Evolutionary conservation across 2,797 vertebrate genomes (phyloP).

Genomic region (Alectoris magna): DNA sequence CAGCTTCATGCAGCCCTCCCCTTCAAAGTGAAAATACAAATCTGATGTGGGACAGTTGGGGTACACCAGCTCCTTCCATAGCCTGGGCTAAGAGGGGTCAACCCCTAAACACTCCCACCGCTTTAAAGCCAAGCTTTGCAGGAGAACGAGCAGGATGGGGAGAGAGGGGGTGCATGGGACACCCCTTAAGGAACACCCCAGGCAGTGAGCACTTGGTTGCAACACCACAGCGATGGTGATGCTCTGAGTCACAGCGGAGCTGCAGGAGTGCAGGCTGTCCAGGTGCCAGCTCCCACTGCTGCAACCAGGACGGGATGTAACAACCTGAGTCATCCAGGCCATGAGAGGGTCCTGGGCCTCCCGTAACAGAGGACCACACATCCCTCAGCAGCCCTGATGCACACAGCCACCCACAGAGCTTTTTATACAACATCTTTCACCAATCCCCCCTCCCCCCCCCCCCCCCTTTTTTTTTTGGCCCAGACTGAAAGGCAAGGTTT

Average conservation of each 20-base stretch:
- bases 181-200: too few relatives aligned
- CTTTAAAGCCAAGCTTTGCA: too few relatives aligned
- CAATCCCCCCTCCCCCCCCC: accelerated
- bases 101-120: too few relatives aligned
- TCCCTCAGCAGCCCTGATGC: accelerated
- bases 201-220: too few relatives aligned
- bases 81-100: background rate
- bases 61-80: accelerated
- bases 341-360: background rate
- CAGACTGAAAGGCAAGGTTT: background rate
- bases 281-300: too few relatives aligned
- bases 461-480: background rate
- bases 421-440: background rate
- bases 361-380: background rate
- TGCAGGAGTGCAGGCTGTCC: too few relatives aligned
- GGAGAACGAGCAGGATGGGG: too few relatives aligned
- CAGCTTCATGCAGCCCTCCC: background rate
- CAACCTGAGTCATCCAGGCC: too few relatives aligned
- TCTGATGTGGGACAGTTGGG: accelerated
- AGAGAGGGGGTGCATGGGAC: too few relatives aligned
- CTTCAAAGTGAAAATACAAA: background rate
- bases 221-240: too few relatives aligned
- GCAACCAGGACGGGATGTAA: too few relatives aligned
- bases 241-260: too few relatives aligned
- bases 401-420: background rate